Percentiles rank a stretch among this genome's conserved stretches.
phyloP scores from a whole-genome alignment of 2,888 invertebrate species.

The Apotomis turbidana region DNA sequence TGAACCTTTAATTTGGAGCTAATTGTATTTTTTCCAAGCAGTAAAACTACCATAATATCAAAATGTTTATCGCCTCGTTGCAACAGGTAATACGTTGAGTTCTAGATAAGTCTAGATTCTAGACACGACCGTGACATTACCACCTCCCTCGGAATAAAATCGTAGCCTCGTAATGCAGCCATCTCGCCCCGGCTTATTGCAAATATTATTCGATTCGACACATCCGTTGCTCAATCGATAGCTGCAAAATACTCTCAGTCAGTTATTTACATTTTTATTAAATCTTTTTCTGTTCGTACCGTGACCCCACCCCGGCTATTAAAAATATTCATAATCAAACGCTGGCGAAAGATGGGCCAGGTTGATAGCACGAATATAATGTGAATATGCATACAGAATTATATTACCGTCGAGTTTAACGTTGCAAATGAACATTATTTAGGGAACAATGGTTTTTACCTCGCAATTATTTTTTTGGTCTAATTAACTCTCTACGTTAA shows the following conservation, averaged over 20 bases:
- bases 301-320: constrained; percentile 54
- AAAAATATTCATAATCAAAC: constrained; percentile 56
- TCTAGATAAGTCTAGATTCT: constrained; percentile 25
- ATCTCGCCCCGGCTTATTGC: constrained; percentile 27
- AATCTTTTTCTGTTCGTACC: constrained; percentile 43
- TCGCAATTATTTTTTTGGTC: constrained; percentile 29
- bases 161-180: constrained; percentile 7
- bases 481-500: constrained; percentile 20
- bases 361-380: constrained; percentile 38
- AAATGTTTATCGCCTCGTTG: constrained; percentile 2
- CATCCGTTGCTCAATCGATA: constrained; percentile 45
- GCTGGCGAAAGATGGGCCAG: constrained; percentile 40
- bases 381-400: constrained; percentile 42
- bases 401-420: constrained; percentile 31
- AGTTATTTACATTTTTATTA: constrained; percentile 44
- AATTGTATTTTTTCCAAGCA: not conserved
- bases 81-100: constrained; percentile 9
- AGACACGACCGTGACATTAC: constrained; percentile 25
- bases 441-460: constrained; percentile 38
- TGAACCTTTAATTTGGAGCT: constrained; percentile 6
- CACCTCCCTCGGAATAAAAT: constrained; percentile 19
- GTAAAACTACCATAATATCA: not conserved
- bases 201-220: constrained; percentile 34
- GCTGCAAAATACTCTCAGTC: constrained; percentile 47
- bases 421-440: constrained; percentile 37